Percentiles rank a stretch among this genome's conserved stretches.
These are phyloP conservation scores for Melipona bicolor DNA, from an alignment of 2,888 invertebrate genomes.

Conservation along the genomic window DNA sequence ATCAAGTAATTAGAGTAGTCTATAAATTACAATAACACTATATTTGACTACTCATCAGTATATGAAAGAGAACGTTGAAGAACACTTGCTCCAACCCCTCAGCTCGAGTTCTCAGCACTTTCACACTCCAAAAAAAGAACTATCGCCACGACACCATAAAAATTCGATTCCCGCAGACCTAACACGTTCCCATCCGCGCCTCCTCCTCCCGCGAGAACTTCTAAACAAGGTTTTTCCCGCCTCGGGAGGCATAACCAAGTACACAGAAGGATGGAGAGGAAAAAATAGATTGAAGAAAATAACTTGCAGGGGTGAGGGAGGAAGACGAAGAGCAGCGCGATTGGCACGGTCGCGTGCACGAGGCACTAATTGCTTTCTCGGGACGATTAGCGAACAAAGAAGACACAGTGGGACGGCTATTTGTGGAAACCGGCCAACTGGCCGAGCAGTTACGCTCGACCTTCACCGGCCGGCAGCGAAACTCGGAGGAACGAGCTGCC, in stretches of 20 bases:
- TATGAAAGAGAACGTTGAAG: neutral
- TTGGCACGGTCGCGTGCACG: conserved; percentile 33
- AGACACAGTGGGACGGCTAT: conserved; percentile 71
- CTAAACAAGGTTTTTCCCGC: neutral
- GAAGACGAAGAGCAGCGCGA: neutral
- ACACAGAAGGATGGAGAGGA: neutral
- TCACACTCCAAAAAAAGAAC: neutral
- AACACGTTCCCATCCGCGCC: neutral
- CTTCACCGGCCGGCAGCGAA: conserved; percentile 68
- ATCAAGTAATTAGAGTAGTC: too few species aligned
- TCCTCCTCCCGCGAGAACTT: neutral
- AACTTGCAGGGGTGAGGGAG: neutral
- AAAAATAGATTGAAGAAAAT: neutral
- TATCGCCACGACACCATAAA: neutral
- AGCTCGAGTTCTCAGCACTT: neutral
- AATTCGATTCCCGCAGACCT: neutral
- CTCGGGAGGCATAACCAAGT: neutral
- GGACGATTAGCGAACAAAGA: conserved; percentile 76
- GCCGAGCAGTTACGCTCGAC: conserved; percentile 70
- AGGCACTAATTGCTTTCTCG: conserved; percentile 69
- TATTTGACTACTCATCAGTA: too few species aligned
- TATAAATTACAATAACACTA: too few species aligned
- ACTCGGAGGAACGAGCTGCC: conserved; percentile 67
- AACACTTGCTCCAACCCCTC: neutral
- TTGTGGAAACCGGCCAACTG: conserved; percentile 73